Percentiles rank a stretch among this genome's conserved stretches.
Conservation (phyloP, 2,888 invertebrate species). For the Andrena dorsata region DNA sequence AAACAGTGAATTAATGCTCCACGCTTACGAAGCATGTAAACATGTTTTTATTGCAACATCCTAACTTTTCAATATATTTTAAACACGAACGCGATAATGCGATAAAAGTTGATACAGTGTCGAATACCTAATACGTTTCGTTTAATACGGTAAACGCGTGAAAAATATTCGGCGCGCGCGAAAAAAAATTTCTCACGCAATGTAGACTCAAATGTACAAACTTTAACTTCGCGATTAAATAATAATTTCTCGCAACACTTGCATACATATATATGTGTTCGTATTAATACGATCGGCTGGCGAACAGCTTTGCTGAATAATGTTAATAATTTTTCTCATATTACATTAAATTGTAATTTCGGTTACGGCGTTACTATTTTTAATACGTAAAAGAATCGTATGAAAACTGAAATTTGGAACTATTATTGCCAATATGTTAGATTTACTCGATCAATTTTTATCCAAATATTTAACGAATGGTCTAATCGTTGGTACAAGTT, state of each 20-base stretch:
- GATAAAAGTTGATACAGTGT: background rate
- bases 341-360: background rate
- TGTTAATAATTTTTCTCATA: background rate
- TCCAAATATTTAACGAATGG: background rate
- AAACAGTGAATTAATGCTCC: no score
- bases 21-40: background rate
- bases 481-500: background rate
- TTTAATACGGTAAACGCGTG: no score
- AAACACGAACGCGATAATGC: background rate
- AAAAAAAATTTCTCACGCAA: background rate
- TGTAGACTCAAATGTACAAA: background rate
- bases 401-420: background rate
- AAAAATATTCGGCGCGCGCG: no score
- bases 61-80: no score
- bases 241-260: no score
- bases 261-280: background rate
- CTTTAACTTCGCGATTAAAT: background rate
- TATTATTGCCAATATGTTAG: background rate
- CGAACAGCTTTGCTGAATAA: background rate
- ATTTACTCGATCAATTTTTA: background rate
- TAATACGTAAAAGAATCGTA: background rate
- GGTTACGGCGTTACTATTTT: background rate
- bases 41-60: slow-evolving; percentile 1
- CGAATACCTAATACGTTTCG: no score
- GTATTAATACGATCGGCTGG: background rate